Base-by-base conservation (phyloP, 2,797 vertebrate species). In the Gymnoscopelus microlampas region DNA sequence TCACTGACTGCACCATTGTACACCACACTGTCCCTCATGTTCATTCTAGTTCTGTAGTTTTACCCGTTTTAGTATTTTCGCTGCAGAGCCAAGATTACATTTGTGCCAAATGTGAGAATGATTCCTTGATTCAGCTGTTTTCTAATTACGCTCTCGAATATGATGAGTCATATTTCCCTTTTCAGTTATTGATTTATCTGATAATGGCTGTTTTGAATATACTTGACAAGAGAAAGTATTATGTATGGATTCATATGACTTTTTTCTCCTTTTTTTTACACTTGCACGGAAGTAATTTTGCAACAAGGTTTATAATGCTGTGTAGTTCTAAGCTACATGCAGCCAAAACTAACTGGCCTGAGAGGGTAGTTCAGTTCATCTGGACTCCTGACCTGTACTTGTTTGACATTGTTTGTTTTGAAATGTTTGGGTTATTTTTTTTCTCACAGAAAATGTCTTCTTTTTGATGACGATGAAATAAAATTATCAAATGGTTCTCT, bases 21-120 rank as follows among this genome's bases (percentile, higher is more conserved):
- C 65, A 71, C 62, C 56, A 57, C 15, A 24, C 48, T 68, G 61
- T 76, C 59, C 23, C 68, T 49, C 75, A 50, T 39, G 50, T 59
- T 70, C 19, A 53, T 60, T 63, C 14, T 55, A 32, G n/a, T 73
- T 82, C 79, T 78, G 51, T 57, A 39, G 53, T 77, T 80, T 69
- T 67, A 83, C 71, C 67, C 67, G 49, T 60, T 66, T 9, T 5
- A 87, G 81, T 87, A 79, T 86, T 73, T 57, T 63, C 26, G 70
- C 57, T 62, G 72, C 66, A 66, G 76, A 76, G 87, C 86, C 79
- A 82, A 83, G 77, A 60, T 68, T 70, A 72, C 70, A 64, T 47
- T 76, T 66, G 89, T 92, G 89, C 89, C 91, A 92, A 92, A 91
- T 79, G 67, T 79, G 53, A 70, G 26, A 79, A 62, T 74, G 68